Conservation (phyloP, 2,797 vertebrate species). For the Kryptopterus vitreolus region DNA sequence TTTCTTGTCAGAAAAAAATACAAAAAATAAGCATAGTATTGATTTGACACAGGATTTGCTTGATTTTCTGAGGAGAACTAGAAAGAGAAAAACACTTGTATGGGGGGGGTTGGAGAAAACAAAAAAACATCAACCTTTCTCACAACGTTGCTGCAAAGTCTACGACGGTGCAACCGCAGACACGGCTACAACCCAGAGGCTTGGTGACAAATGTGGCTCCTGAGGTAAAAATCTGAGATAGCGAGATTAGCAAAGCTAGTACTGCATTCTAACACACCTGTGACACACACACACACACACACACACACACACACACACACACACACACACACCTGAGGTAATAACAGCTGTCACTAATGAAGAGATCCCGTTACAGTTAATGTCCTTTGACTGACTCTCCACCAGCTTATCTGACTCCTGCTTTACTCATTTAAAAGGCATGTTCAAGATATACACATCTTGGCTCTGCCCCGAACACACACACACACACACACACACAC, state of each 20-base stretch:
- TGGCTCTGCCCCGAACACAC: background rate
- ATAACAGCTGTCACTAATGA: conserved; percentile 9
- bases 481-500: conserved; percentile 1
- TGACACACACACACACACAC: no score
- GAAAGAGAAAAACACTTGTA: background rate
- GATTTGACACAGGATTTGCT: background rate
- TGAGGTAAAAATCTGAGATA: background rate
- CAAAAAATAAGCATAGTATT: background rate
- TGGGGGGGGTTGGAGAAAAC: background rate
- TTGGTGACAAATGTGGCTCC: conserved; percentile 1
- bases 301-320: background rate
- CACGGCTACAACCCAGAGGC: background rate
- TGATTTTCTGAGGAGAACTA: background rate
- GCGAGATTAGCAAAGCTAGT: background rate
- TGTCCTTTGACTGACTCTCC: background rate
- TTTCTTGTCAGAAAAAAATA: no score
- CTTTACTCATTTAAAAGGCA: background rate
- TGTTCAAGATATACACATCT: conserved; percentile 1
- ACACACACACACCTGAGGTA: background rate
- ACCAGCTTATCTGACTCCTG: background rate
- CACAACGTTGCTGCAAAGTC: background rate
- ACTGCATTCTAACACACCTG: background rate
- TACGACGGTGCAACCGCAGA: background rate
- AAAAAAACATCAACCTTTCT: background rate
- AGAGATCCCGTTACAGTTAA: conserved; percentile 4